phyloP scores from a whole-genome alignment of 2,113 vertebrate species.

The Perca fluviatilis region DNA sequence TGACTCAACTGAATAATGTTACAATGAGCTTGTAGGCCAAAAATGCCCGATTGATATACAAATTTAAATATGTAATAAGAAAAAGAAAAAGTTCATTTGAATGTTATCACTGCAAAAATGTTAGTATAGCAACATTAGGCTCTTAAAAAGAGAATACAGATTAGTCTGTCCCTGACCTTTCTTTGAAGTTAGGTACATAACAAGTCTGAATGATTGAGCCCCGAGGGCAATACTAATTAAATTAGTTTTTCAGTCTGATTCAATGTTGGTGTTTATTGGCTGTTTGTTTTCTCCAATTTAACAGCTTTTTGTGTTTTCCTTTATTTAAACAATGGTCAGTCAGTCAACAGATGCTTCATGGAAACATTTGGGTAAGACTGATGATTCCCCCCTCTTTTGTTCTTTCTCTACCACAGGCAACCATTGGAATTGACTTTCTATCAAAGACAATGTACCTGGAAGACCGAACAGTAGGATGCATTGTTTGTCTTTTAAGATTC shows the following conservation, averaged over 20 bases:
- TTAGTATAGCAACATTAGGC: neutral
- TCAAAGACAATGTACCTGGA: conserved; percentile 89
- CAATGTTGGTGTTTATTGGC: conserved; percentile 32
- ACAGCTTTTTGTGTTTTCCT: conserved; percentile 45
- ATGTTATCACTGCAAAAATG: neutral
- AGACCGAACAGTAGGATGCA: conserved; percentile 83
- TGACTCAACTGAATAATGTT: conserved; percentile 1
- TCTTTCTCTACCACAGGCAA: conserved; percentile 76
- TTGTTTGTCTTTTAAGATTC: conserved; percentile 32
- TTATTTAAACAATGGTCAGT: conserved; percentile 33
- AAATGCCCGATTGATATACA: neutral
- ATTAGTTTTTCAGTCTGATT: conserved; percentile 52
- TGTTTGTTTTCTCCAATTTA: conserved; percentile 11
- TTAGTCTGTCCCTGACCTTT: conserved; percentile 15
- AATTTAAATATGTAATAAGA: neutral
- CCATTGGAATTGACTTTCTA: conserved; percentile 87
- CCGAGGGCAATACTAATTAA: conserved; percentile 42
- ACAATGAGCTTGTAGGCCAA: neutral
- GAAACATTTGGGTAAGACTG: conserved; percentile 24
- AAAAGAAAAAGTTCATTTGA: neutral
- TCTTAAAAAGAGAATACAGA: neutral
- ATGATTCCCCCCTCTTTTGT: conserved; percentile 17
- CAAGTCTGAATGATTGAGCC: conserved; percentile 37
- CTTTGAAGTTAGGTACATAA: conserved; percentile 5
- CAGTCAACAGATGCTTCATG: conserved; percentile 20